Evolutionary conservation across 1,140 invertebrate species (phyloP).

Genomic region (Philopotamus ludificatus): DNA sequence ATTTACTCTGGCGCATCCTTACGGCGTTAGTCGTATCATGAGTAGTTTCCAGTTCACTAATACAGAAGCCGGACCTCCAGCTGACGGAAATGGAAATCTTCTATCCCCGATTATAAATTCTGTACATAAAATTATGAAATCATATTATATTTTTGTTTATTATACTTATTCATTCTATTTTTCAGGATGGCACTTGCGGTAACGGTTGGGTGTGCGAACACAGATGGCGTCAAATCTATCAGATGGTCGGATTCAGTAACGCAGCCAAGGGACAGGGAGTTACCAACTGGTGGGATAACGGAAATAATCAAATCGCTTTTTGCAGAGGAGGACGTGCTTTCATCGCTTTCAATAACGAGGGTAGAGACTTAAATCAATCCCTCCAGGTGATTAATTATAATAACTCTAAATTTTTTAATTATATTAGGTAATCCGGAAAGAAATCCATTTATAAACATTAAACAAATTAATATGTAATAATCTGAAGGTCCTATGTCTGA

Average conservation of each 20-base stretch:
- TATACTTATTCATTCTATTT: neutral
- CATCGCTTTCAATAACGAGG: slow-evolving; percentile 64
- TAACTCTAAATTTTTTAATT: too few species aligned
- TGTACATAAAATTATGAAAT: slow-evolving; percentile 16
- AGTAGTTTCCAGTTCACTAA: slow-evolving; percentile 63
- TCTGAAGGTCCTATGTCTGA: too few species aligned
- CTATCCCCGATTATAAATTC: slow-evolving; percentile 55
- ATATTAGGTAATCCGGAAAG: too few species aligned
- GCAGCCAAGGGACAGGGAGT: slow-evolving; percentile 54
- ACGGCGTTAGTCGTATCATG: slow-evolving; percentile 69
- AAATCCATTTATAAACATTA: too few species aligned
- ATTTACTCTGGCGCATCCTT: slow-evolving; percentile 77
- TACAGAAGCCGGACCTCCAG: slow-evolving; percentile 58
- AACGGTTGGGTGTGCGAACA: slow-evolving; percentile 85
- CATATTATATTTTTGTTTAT: neutral
- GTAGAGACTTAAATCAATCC: slow-evolving; percentile 46
- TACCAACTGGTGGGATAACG: slow-evolving; percentile 67
- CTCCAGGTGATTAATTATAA: slow-evolving; percentile 19
- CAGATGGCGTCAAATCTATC: slow-evolving; percentile 72
- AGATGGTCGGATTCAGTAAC: slow-evolving; percentile 72
- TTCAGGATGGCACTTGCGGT: slow-evolving; percentile 60
- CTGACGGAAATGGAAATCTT: slow-evolving; percentile 57
- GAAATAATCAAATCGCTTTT: slow-evolving; percentile 68
- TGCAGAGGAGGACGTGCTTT: slow-evolving; percentile 64
- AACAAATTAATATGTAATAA: too few species aligned